Conservation (phyloP, 1,140 invertebrate genomes). For the Drosophila obscura region DNA sequence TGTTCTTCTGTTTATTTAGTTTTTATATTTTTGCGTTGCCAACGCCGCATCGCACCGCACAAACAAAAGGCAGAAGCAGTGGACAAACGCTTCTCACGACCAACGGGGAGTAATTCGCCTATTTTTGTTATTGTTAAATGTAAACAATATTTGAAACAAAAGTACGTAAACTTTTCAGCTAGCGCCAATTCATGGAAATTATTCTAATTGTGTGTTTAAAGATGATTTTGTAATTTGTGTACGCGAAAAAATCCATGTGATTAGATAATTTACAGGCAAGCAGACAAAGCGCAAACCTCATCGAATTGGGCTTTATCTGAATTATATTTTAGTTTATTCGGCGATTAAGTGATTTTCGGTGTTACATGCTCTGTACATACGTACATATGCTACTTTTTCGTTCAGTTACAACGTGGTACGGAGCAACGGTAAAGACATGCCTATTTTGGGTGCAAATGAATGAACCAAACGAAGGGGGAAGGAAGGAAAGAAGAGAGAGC, state of each 20-base stretch:
- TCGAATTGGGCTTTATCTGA: slow-evolving; percentile 37
- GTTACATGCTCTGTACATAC: slow-evolving; percentile 27
- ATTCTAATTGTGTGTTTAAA: slow-evolving; percentile 30
- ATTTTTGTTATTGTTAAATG: slow-evolving; percentile 47
- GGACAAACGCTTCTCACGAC: slow-evolving; percentile 28
- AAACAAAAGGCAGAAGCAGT: too few species aligned
- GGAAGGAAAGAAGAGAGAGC: slow-evolving; percentile 6
- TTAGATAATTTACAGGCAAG: slow-evolving; percentile 72
- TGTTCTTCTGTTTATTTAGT: slow-evolving; percentile 45
- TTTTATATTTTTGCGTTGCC: slow-evolving; percentile 35
- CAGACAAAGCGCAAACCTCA: slow-evolving; percentile 5
- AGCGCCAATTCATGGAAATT: slow-evolving; percentile 22
- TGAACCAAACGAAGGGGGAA: slow-evolving; percentile 14
- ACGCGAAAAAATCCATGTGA: slow-evolving; percentile 56
- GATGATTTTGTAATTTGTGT: slow-evolving; percentile 43
- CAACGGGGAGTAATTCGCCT: slow-evolving; percentile 23
- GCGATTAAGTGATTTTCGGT: slow-evolving; percentile 8
- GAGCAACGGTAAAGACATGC: slow-evolving; percentile 25
- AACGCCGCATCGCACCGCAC: slow-evolving; percentile 4
- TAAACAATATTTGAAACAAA: slow-evolving; percentile 53
- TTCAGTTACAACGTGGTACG: slow-evolving; percentile 30
- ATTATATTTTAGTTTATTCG: slow-evolving; percentile 26
- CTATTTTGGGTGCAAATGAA: slow-evolving; percentile 31
- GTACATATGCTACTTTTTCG: slow-evolving; percentile 13
- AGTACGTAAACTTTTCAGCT: slow-evolving; percentile 25